Base-by-base conservation (phyloP, 2,888 invertebrate species). In the Noctua fimbriata region DNA sequence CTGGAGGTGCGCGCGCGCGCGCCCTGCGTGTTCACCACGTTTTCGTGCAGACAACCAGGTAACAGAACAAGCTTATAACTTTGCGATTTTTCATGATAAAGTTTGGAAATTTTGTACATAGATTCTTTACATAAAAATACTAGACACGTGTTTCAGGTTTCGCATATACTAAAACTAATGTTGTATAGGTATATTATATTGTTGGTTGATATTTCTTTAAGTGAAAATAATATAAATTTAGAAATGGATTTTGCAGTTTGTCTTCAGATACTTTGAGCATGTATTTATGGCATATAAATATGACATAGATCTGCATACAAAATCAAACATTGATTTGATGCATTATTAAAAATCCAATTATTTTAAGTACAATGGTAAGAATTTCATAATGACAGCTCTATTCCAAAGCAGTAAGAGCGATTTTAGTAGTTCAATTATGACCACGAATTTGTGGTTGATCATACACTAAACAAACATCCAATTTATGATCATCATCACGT, bases 291-390 rank as follows among this genome's bases (percentile, higher is more conserved):
- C 18, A 7, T 28, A 28, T n/a, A 21, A 32, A 36, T 74, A 47
- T 47, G 6, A 44, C 44, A 44, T 2, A 75, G 41, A 77, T 32
- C 60, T 77, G 60, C 36, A 24, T 69, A 36, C 36, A 36, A 4
- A 36, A 36, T 36, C 5, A 69, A 77, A 83, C 49, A 77, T 28
- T 24, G n/a, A 52, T 79, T 63, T 2, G n/a, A 32, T 44, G 21
- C 52, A 36, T 7, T 18, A 24, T 49, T 69, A 6, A n/a, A 36
- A 21, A 36, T n/a, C 18, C 12, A 36, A 18, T 49, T 73, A 32
- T 24, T 32, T 32, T 32, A 73, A 49, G 14, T 14, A 36, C 9
- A 1, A 12, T 55, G 55, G 7, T 14, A 24, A 21, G 21, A 44
- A 63, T 21, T 24, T 18, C 3, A 47, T 4, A 18, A 10, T 24